Evolutionary conservation across 2,797 vertebrate species (phyloP), one percentile per base, ranked within the genome.

Genomic region (Caiman crocodilus): DNA sequence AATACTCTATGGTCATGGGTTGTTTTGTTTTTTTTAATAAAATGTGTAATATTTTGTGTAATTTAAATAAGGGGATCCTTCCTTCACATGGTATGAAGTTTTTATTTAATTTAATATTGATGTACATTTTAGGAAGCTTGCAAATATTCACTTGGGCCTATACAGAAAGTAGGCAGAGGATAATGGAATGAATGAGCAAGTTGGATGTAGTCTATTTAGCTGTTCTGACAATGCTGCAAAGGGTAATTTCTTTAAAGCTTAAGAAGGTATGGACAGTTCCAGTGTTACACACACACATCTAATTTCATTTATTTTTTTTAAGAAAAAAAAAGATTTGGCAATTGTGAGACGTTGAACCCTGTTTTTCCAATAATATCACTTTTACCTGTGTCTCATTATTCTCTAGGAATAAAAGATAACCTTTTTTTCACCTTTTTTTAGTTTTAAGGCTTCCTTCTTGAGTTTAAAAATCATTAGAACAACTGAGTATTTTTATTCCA

Each of bases 91-190:
- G 71, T 67, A 50, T 69, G 0, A 90, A 12, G 63, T 18, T 76
- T 59, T 88, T 89, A n/a, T 85, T 92, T 64, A 13, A 25, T 61
- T 78, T 26, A 90, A 57, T 76, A 28, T 60, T 65, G 21, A 56
- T 84, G 14, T 32, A 1, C 17, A 57, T 93, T 92, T 95, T 74
- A 91, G 56, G 74, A 92, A 88, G 69, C 58, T 87, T 89, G 55
- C 50, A 63, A 61, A 5, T 81, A 79, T 83, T 84, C 58, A 23
- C 84, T 74, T 79, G 26, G 18, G 7, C 58, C 11, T 63, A 2
- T 77, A 28, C 13, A 26, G 18, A 20, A 8, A 86, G 60, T 55
- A n/a, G 11, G 23, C 56, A 85, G 76, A 76, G 25, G 30, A 60
- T 55, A 85, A 14, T 26, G 30, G 56, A 67, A 9, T 50, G 23